Evolutionary conservation across 2,113 vertebrate genomes (phyloP).

Genomic region (Megaleporinus macrocephalus): DNA sequence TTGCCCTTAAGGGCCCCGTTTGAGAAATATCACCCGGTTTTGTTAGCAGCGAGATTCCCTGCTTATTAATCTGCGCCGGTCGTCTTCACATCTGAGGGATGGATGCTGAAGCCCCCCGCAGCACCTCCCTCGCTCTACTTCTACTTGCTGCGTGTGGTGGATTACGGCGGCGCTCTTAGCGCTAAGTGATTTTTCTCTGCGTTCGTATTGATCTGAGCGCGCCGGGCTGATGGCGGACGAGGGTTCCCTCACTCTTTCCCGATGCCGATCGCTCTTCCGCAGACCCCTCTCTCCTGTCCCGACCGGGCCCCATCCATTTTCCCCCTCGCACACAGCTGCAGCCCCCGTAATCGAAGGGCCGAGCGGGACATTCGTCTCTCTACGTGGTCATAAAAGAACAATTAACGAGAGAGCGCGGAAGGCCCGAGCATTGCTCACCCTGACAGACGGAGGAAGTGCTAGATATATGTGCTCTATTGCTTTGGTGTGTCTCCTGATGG

Average conservation of each 20-base stretch:
- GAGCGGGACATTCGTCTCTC: constrained; percentile 52
- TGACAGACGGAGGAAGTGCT: constrained; percentile 50
- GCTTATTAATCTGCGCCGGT: constrained; percentile 78
- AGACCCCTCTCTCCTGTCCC: constrained; percentile 29
- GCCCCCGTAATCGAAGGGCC: constrained; percentile 54
- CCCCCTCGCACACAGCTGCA: constrained; percentile 23
- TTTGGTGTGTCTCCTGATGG: constrained; percentile 21
- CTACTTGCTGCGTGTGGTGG: constrained; percentile 58
- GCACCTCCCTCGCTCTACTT: constrained; percentile 39
- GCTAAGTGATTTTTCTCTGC: constrained; percentile 26
- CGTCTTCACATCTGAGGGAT: constrained; percentile 32
- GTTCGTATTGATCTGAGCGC: constrained; percentile 27
- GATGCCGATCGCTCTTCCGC: constrained; percentile 47
- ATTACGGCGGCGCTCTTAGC: constrained; percentile 45
- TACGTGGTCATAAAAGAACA: constrained; percentile 53
- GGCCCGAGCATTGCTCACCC: constrained; percentile 48
- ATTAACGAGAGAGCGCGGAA: constrained; percentile 53
- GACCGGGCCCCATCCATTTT: constrained; percentile 49
- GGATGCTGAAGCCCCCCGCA: not conserved
- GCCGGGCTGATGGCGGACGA: constrained; percentile 9
- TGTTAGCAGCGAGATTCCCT: constrained; percentile 75
- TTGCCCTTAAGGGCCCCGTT: constrained; percentile 52
- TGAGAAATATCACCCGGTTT: constrained; percentile 72
- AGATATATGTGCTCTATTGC: constrained; percentile 20
- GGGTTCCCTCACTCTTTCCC: constrained; percentile 3